Evolutionary conservation across 2,797 vertebrate species (phyloP).

Genomic region (Lophotriccus pileatus): DNA sequence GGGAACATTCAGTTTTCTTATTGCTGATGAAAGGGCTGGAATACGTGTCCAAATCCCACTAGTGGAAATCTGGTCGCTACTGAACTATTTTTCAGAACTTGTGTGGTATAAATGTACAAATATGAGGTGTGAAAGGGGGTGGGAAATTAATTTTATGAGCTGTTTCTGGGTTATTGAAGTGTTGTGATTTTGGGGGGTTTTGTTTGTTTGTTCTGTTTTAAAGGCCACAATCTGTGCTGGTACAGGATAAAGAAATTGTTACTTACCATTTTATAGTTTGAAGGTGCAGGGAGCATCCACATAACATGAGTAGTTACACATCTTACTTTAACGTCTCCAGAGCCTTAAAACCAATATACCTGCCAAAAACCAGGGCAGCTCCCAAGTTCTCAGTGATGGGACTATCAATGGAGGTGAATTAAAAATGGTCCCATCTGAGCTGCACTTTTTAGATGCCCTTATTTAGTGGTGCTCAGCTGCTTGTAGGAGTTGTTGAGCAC

Average conservation of each 20-base stretch:
- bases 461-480: background rate
- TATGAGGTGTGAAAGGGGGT: background rate
- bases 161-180: background rate
- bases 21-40: conserved; percentile 43
- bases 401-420: background rate
- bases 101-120: background rate
- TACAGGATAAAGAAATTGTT: background rate
- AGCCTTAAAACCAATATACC: background rate
- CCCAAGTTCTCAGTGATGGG: background rate
- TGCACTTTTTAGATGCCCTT: background rate
- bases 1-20: conserved; percentile 47
- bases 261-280: background rate
- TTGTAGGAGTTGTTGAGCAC: background rate
- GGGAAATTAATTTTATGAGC: background rate
- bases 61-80: conserved; percentile 16
- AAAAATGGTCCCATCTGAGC: background rate
- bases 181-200: no score
- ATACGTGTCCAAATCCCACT: background rate
- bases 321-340: background rate
- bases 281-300: background rate
- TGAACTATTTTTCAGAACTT: conserved; percentile 13
- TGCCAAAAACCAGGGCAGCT: background rate
- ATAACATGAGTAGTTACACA: no score
- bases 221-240: background rate
- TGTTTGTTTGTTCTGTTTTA: background rate